phyloP scores from a whole-genome alignment of 1,140 invertebrate genomes.

The Megalopta genalis region DNA sequence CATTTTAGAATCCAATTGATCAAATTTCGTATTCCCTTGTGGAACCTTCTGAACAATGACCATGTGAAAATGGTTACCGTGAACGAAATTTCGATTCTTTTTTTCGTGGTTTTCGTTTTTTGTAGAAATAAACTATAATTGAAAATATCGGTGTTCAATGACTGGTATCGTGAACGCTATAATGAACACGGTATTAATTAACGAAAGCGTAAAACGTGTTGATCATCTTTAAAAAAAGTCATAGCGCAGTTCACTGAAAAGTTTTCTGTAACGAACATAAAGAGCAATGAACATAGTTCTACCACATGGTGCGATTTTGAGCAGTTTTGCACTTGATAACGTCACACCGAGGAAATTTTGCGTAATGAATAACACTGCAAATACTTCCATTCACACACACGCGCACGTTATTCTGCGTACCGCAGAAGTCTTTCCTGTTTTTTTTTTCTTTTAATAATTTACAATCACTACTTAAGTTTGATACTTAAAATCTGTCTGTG shows the following conservation, averaged over 20 bases:
- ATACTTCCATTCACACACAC: constrained; percentile 39
- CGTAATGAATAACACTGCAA: constrained; percentile 56
- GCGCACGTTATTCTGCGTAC: constrained; percentile 29
- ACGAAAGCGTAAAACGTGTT: constrained; percentile 28
- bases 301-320: constrained; percentile 50
- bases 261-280: constrained; percentile 40
- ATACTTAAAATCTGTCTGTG: constrained; percentile 65
- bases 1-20: constrained; percentile 14
- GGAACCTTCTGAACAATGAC: neutral
- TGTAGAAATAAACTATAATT: neutral
- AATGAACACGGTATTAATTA: constrained; percentile 9
- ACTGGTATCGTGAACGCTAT: neutral
- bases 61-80: neutral
- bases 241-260: constrained; percentile 24
- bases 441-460: constrained; percentile 64
- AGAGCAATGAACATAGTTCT: constrained; percentile 51
- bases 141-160: constrained; percentile 13
- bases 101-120: neutral
- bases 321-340: constrained; percentile 54
- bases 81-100: constrained; percentile 11
- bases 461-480: constrained; percentile 71
- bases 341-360: constrained; percentile 60
- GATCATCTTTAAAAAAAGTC: constrained; percentile 7
- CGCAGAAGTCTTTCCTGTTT: constrained; percentile 45
- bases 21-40: neutral